Evolutionary conservation across 2,797 vertebrate genomes (phyloP).

Genomic region (Diplodus sargus): DNA sequence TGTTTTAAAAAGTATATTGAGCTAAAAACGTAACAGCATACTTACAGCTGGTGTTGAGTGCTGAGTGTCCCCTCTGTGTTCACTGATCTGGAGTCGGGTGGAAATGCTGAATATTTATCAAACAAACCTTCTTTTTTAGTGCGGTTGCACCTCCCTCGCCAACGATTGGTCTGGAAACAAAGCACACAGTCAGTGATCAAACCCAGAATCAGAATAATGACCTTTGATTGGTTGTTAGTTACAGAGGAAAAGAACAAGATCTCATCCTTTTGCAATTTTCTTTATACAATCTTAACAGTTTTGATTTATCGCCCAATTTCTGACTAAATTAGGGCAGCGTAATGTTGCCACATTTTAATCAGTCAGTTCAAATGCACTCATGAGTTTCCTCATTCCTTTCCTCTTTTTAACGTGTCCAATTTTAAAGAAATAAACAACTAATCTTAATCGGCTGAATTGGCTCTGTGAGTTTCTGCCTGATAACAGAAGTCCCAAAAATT

Average conservation of each 20-base stretch:
- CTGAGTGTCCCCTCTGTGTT: slow-evolving; percentile 35
- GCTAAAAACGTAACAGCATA: slow-evolving; percentile 25
- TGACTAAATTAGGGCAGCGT: background rate
- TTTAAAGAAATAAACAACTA: slow-evolving; percentile 37
- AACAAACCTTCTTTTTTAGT: slow-evolving; percentile 63
- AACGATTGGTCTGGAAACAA: slow-evolving; percentile 80
- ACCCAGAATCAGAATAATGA: slow-evolving; percentile 47
- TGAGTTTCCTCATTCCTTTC: background rate
- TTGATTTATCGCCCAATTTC: background rate
- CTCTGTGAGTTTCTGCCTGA: slow-evolving; percentile 31
- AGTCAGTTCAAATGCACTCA: background rate
- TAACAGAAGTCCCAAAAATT: slow-evolving; percentile 31
- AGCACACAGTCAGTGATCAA: slow-evolving; percentile 59
- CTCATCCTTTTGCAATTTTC: background rate
- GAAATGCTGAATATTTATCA: slow-evolving; percentile 72
- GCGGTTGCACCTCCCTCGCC: slow-evolving; percentile 77
- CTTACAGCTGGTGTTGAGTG: slow-evolving; percentile 50
- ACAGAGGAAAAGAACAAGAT: slow-evolving; percentile 11
- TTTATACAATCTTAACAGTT: background rate
- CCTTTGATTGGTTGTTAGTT: slow-evolving; percentile 63
- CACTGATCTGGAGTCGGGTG: slow-evolving; percentile 50
- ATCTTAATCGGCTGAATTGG: slow-evolving; percentile 21
- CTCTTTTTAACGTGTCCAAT: slow-evolving; percentile 7
- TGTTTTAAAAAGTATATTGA: background rate
- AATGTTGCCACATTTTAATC: slow-evolving; percentile 9